Percentiles rank a stretch among this genome's conserved stretches.
These are phyloP conservation scores for Pyxicephalus adspersus DNA, from an alignment of 2,113 vertebrate genomes.

Conservation along the genomic window DNA sequence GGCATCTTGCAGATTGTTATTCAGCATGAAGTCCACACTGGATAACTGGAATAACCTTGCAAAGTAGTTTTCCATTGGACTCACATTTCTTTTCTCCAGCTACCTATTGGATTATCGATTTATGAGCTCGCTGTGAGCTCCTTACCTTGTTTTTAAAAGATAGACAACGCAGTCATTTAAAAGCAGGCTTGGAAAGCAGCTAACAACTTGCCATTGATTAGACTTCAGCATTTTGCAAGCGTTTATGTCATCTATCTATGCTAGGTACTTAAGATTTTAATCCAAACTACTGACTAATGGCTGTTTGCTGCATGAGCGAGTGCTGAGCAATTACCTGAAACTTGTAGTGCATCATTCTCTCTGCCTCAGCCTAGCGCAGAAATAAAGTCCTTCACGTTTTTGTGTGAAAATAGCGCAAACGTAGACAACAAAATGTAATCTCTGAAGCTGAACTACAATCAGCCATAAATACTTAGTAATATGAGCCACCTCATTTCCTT, in stretches of 20 bases:
- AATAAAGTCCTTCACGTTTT: too few species aligned
- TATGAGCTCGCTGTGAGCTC: neutral
- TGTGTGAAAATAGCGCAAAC: too few species aligned
- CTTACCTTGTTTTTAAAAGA: neutral
- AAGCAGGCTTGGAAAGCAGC: neutral
- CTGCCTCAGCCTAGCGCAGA: neutral
- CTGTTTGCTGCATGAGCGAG: neutral
- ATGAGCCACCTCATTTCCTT: too few species aligned
- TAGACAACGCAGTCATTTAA: neutral
- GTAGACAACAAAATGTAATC: too few species aligned
- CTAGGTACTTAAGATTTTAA: neutral
- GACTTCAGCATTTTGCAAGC: neutral
- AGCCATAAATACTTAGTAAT: too few species aligned
- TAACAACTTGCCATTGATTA: constrained; percentile 7
- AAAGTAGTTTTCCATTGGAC: neutral
- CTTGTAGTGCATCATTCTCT: neutral
- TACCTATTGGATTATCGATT: neutral
- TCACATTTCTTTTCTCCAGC: neutral
- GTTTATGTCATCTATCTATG: neutral
- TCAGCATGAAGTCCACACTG: too few species aligned
- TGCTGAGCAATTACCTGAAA: neutral
- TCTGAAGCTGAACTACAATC: too few species aligned
- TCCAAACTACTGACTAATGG: neutral
- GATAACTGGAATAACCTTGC: too few species aligned
- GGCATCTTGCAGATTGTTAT: too few species aligned